Evolutionary conservation across 2,113 vertebrate genomes (phyloP).

Genomic region (Symphodus melops): DNA sequence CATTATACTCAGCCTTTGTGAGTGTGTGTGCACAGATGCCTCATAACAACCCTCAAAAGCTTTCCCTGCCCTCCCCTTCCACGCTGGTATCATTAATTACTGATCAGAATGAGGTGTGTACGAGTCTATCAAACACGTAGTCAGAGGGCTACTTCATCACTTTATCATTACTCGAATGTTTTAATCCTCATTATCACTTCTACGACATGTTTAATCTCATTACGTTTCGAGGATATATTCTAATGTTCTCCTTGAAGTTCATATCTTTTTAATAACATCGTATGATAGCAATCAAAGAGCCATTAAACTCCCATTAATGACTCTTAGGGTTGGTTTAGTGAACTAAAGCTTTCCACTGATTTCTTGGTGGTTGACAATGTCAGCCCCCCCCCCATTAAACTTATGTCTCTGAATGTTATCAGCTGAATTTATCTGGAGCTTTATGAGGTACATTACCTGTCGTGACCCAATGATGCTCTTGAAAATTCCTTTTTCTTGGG

Average conservation of each 20-base stretch:
- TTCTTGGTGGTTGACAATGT: too few relatives aligned
- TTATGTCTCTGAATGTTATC: too few relatives aligned
- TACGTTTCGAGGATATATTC: slow-evolving; percentile 35
- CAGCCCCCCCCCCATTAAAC: too few relatives aligned
- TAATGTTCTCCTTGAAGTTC: slow-evolving; percentile 32
- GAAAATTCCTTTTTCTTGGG: too few relatives aligned
- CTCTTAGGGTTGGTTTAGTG: background rate
- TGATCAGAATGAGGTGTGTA: slow-evolving; percentile 26
- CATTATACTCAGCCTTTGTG: slow-evolving; percentile 50
- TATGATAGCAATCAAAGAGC: slow-evolving; percentile 5
- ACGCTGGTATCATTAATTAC: slow-evolving; percentile 52
- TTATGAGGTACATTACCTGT: too few relatives aligned
- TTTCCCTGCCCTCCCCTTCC: slow-evolving; percentile 34
- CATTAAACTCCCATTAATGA: slow-evolving; percentile 8
- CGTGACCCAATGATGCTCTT: too few relatives aligned
- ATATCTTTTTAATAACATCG: slow-evolving; percentile 34
- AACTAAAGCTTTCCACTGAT: too few relatives aligned
- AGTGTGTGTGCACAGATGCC: slow-evolving; percentile 33
- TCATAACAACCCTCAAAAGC: slow-evolving; percentile 44
- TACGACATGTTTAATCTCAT: slow-evolving; percentile 26
- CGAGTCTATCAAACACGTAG: slow-evolving; percentile 7
- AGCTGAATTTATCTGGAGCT: too few relatives aligned
- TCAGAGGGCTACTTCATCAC: slow-evolving; percentile 24
- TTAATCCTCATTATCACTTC: slow-evolving; percentile 43
- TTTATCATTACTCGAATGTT: slow-evolving; percentile 28